Evolutionary conservation across 2,888 invertebrate genomes (phyloP).

Genomic region (Lagria hirta): DNA sequence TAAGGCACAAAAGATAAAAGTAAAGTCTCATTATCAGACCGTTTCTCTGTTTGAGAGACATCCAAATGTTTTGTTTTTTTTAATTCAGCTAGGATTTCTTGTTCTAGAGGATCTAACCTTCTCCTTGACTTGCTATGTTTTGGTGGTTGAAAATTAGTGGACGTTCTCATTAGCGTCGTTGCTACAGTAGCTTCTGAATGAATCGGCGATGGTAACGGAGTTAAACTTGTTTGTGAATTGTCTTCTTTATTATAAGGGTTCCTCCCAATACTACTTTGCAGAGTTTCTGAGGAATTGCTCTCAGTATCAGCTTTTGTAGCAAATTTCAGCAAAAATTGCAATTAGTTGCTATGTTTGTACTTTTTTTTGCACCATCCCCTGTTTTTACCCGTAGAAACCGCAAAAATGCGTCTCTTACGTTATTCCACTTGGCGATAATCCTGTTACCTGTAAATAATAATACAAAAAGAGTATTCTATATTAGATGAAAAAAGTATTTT

Average conservation of each 20-base stretch:
- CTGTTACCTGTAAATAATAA: background rate
- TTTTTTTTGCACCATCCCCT: background rate
- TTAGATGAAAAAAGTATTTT: background rate
- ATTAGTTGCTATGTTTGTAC: background rate
- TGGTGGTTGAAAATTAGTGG: no score
- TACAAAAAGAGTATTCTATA: no score
- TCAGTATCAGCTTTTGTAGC: background rate
- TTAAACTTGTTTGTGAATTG: background rate
- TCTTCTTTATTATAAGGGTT: background rate
- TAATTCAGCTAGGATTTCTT: background rate
- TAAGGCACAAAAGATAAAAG: background rate
- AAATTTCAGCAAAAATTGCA: constrained; percentile 1
- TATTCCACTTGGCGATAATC: background rate
- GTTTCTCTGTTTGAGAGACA: background rate
- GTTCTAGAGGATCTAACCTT: background rate
- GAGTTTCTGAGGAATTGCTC: background rate
- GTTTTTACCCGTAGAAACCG: background rate
- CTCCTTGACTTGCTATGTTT: background rate
- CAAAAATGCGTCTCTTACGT: background rate
- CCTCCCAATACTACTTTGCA: background rate
- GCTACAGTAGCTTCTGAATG: background rate
- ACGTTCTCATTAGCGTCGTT: no score
- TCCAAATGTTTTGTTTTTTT: background rate
- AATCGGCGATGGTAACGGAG: background rate
- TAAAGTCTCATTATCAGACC: background rate